Conservation (phyloP, 2,797 vertebrate species). For the Pseudochaenichthys georgianus region DNA sequence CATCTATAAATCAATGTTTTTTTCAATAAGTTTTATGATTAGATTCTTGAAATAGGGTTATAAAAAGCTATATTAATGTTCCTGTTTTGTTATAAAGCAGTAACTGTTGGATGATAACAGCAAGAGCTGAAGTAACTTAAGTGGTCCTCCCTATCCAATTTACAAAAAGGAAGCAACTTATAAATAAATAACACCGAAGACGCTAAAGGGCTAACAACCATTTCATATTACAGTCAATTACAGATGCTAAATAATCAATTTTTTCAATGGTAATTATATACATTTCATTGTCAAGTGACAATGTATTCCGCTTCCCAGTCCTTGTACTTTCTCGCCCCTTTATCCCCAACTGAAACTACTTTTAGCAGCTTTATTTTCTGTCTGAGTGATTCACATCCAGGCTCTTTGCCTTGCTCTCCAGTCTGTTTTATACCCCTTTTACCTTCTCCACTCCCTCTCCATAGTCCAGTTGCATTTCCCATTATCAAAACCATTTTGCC, state of each 20-base stretch:
- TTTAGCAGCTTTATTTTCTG: constrained; percentile 46
- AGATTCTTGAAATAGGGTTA: too few relatives aligned
- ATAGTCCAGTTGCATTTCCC: constrained; percentile 42
- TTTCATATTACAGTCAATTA: neutral
- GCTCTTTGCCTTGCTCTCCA: constrained; percentile 44
- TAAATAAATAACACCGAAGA: neutral
- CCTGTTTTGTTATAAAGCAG: too few relatives aligned
- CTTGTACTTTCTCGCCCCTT: constrained; percentile 24
- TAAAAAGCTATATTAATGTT: too few relatives aligned
- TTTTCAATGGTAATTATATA: too few relatives aligned
- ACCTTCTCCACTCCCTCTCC: constrained; percentile 31
- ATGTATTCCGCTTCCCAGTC: neutral
- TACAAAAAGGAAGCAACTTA: neutral
- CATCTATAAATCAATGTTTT: too few relatives aligned
- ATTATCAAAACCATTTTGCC: constrained; percentile 63
- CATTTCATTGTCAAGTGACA: too few relatives aligned
- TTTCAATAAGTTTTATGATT: too few relatives aligned
- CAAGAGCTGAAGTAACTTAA: neutral
- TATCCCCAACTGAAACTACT: constrained; percentile 36
- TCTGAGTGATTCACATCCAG: constrained; percentile 18
- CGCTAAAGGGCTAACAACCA: neutral
- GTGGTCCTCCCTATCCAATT: neutral
- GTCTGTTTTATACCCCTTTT: constrained; percentile 23
- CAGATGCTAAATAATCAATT: too few relatives aligned
- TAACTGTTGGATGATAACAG: neutral